A percentile compares a stretch with the other conserved stretches of the same genome.
Conservation (phyloP, 1,140 invertebrate genomes). For the Eufriesea mexicana region DNA sequence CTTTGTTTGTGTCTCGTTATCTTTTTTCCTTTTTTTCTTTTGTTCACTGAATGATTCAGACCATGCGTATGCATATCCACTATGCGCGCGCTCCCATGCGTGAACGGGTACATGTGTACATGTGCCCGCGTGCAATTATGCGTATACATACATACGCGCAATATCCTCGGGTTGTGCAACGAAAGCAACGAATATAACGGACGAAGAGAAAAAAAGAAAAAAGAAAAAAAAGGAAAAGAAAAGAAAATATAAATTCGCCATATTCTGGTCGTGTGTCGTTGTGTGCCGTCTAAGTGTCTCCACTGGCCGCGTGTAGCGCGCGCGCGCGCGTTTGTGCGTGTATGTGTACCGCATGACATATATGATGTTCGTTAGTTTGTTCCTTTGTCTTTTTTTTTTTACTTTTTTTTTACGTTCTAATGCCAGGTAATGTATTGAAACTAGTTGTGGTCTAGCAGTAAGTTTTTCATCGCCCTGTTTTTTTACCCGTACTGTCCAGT, state of each 20-base stretch:
- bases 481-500: constrained; percentile 46
- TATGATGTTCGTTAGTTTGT: constrained; percentile 51
- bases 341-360: constrained; percentile 56
- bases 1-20: constrained; percentile 47
- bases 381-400: constrained; percentile 31
- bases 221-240: neutral
- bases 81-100: constrained; percentile 59
- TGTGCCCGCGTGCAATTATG: too few species aligned
- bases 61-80: constrained; percentile 51
- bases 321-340: constrained; percentile 52
- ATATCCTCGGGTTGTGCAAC: neutral
- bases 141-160: neutral
- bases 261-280: constrained; percentile 1
- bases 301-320: constrained; percentile 37
- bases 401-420: constrained; percentile 36
- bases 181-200: neutral
- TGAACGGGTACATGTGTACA: constrained; percentile 6
- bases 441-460: constrained; percentile 62
- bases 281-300: neutral
- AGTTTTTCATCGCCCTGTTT: constrained; percentile 54
- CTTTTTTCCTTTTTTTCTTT: constrained; percentile 18
- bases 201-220: neutral
- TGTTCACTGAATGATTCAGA: constrained; percentile 36
- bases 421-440: constrained; percentile 62
- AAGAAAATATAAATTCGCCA: constrained; percentile 3